Conservation (phyloP, 2,113 vertebrate genomes). For the Tenebrosternarchus preto region DNA sequence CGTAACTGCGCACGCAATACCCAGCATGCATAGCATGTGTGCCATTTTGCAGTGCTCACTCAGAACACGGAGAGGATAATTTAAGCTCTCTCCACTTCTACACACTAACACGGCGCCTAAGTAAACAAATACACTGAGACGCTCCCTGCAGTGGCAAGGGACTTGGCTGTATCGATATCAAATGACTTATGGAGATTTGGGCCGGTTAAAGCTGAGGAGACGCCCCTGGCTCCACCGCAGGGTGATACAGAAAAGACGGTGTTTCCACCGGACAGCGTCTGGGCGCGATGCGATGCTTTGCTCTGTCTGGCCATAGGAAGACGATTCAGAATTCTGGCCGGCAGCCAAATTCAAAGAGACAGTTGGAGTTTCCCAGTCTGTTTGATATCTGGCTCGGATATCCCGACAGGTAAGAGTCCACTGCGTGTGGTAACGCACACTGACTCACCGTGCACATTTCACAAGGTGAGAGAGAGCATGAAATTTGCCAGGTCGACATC, state of each 20-base stretch:
- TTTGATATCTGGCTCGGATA: constrained; percentile 59
- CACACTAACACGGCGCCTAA: background rate
- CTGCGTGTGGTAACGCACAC: constrained; percentile 34
- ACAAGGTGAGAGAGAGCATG: no score
- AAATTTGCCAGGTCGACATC: background rate
- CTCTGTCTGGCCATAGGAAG: no score
- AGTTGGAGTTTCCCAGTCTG: constrained; percentile 44
- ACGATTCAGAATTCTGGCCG: no score
- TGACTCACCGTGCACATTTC: no score
- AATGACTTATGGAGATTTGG: background rate
- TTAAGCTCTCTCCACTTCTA: constrained; percentile 6
- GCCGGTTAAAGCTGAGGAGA: background rate
- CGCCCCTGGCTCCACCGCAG: background rate
- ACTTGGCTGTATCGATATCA: background rate
- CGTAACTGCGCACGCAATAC: background rate
- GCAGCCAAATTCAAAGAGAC: no score
- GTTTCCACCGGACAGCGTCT: no score
- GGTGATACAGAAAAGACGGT: background rate
- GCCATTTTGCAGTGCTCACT: background rate
- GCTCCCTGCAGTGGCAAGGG: constrained; percentile 14
- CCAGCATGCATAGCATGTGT: background rate
- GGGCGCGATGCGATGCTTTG: no score
- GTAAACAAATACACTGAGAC: constrained; percentile 41
- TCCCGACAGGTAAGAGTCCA: no score
- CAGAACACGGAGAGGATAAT: background rate